These are phyloP conservation scores for Matsumurasca onukii DNA, from an alignment of 1,140 invertebrate genomes.

Conservation along the genomic window DNA sequence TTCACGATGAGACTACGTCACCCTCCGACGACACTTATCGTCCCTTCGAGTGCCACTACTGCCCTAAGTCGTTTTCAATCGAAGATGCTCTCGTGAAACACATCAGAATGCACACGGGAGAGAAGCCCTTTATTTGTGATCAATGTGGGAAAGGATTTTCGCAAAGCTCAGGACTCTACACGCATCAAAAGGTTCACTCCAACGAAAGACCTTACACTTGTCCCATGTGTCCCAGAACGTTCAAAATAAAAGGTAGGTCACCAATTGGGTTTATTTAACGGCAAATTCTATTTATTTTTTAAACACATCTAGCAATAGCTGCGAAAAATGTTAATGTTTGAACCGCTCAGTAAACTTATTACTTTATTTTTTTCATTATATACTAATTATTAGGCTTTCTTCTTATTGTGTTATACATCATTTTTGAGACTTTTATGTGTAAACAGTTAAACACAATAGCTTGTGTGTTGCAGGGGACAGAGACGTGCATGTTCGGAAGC, in stretches of 20 bases:
- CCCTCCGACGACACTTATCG: constrained; percentile 31
- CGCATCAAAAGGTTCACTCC: constrained; percentile 48
- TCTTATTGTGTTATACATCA: too few relatives aligned
- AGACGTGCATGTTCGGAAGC: constrained; percentile 41
- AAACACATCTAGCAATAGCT: too few relatives aligned
- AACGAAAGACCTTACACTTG: constrained; percentile 58
- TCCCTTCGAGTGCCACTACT: constrained; percentile 41
- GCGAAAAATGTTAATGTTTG: too few relatives aligned
- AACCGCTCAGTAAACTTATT: too few relatives aligned
- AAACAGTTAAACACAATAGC: too few relatives aligned
- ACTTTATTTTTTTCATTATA: too few relatives aligned
- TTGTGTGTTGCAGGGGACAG: constrained; percentile 39
- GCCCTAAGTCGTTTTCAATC: constrained; percentile 38
- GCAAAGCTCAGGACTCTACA: constrained; percentile 39
- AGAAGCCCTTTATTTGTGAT: constrained; percentile 56
- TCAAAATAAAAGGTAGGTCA: constrained; percentile 42
- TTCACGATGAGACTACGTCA: constrained; percentile 22
- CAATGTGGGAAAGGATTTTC: constrained; percentile 40
- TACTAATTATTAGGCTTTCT: too few relatives aligned
- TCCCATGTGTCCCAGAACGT: constrained; percentile 37
- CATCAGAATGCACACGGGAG: constrained; percentile 63
- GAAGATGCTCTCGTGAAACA: constrained; percentile 51
- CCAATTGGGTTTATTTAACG: too few relatives aligned
- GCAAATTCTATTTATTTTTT: too few relatives aligned
- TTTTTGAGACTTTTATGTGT: too few relatives aligned